phyloP scores from a whole-genome alignment of 2,797 vertebrate genomes.

The Phaenicophaeus curvirostris region DNA sequence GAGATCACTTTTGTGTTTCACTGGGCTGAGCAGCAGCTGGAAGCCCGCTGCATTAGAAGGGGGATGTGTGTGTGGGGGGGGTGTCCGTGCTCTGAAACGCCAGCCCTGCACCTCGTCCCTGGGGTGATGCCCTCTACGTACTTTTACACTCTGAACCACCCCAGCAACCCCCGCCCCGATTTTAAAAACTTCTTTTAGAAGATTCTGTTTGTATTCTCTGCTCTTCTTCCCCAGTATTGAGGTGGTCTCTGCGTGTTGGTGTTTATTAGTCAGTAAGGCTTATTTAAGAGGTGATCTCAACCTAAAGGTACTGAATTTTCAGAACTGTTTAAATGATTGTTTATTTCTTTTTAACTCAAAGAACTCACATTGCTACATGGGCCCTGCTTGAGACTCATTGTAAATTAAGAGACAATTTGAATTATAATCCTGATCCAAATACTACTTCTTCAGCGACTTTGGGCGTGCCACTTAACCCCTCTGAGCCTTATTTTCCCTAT shows the following conservation, averaged over 20 bases:
- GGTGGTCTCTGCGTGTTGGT: not conserved
- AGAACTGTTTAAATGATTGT: not conserved
- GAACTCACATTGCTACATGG: not conserved
- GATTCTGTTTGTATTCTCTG: not conserved
- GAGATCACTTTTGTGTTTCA: not conserved
- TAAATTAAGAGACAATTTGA: not conserved
- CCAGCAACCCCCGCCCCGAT: fast-evolving
- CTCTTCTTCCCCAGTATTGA: not conserved
- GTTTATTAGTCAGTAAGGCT: not conserved
- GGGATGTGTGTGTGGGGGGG: not conserved
- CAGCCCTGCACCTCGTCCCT: not conserved
- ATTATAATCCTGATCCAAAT: slow-evolving; percentile 23
- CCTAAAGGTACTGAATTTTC: not conserved
- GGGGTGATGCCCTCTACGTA: not conserved
- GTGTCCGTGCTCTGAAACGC: not conserved
- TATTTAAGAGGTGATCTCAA: not conserved
- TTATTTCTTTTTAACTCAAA: not conserved
- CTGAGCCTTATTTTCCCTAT: slow-evolving; percentile 50
- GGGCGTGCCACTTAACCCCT: slow-evolving; percentile 39
- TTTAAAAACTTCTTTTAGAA: not conserved
- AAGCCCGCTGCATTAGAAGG: not conserved
- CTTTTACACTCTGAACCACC: not conserved
- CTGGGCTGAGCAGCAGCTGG: not conserved
- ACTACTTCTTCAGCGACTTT: slow-evolving; percentile 20
- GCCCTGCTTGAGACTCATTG: not conserved